Evolutionary conservation across 2,797 vertebrate genomes (phyloP).

Genomic region (Notoglanidium macrostoma): DNA sequence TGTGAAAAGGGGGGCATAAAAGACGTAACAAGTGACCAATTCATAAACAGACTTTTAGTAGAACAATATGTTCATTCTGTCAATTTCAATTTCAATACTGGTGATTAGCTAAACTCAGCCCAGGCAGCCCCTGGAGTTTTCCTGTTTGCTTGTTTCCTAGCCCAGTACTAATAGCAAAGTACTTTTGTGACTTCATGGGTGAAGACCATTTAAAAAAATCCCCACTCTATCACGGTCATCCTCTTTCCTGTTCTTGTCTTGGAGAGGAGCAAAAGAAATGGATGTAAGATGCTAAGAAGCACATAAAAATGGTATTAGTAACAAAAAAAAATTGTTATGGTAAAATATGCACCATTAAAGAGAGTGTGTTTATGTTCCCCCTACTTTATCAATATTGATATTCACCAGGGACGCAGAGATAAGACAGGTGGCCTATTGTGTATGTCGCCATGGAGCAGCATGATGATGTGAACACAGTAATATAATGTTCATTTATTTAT

Average conservation of each 20-base stretch:
- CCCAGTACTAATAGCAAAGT: conserved; percentile 9
- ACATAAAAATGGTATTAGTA: background rate
- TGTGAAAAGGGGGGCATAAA: background rate
- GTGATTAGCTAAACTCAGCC: conserved; percentile 14
- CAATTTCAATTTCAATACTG: conserved; percentile 13
- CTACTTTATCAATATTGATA: conserved; percentile 2
- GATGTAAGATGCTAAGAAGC: background rate
- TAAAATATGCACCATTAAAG: background rate
- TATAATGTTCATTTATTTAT: background rate
- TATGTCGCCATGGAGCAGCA: background rate
- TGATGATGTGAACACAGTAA: background rate
- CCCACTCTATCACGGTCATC: background rate
- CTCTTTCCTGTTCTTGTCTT: background rate
- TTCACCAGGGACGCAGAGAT: background rate
- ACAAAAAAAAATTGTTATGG: background rate
- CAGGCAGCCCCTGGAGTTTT: background rate
- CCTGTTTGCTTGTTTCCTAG: background rate
- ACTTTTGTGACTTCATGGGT: background rate
- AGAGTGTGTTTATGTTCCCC: background rate
- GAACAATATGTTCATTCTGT: conserved; percentile 22
- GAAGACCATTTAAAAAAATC: background rate
- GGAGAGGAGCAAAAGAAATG: background rate
- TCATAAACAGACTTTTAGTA: conserved; percentile 31
- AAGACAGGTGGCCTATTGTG: background rate
- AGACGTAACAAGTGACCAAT: conserved; percentile 8